Evolutionary conservation across 2,113 vertebrate species (phyloP).

Genomic region (Pygoscelis antarcticus): DNA sequence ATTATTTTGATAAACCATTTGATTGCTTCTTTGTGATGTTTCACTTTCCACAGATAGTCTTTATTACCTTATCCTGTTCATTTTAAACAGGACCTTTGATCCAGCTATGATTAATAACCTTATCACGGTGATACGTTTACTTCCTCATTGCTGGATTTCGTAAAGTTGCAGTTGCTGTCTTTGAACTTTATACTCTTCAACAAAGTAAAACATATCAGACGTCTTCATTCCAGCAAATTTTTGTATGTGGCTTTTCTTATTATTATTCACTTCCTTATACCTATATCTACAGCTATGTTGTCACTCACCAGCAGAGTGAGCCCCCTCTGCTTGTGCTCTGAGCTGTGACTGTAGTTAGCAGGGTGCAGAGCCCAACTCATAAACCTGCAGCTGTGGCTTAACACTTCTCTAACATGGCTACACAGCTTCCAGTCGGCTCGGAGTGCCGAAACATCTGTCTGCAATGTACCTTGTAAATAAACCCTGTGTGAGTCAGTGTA

Average conservation of each 20-base stretch:
- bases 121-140: neutral
- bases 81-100: neutral
- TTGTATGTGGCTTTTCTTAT: neutral
- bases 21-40: neutral
- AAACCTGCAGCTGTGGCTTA: constrained; percentile 21
- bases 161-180: neutral
- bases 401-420: neutral
- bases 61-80: neutral
- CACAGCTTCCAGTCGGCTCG: neutral
- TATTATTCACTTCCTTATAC: neutral
- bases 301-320: neutral
- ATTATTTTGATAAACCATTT: neutral
- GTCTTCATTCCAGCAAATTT: neutral
- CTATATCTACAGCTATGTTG: neutral
- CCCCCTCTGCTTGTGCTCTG: neutral
- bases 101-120: neutral
- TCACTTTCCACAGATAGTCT: neutral
- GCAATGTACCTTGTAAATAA: neutral
- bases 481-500: neutral
- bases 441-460: neutral
- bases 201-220: neutral
- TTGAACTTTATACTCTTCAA: neutral
- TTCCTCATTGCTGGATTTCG: neutral
- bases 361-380: neutral
- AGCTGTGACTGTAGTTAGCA: neutral